Evolutionary conservation across 92 coral and sea anemone genomes (phyloP), one percentile per base, ranked within the genome.

Genomic region (Scolanthus callimorphus): DNA sequence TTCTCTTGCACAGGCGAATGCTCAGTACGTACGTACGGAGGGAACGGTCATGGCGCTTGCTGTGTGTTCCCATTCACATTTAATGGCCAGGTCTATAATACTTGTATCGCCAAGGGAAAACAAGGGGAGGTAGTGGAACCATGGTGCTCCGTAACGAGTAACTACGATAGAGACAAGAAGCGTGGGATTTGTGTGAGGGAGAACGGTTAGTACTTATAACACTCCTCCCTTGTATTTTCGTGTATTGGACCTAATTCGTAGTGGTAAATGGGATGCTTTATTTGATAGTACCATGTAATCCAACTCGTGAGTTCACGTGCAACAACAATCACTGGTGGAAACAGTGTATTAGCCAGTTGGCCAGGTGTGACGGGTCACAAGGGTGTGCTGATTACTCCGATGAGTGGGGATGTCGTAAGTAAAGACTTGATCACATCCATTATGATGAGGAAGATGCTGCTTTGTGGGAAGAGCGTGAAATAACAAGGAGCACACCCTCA

Each of bases 351-450:
- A 80, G 69, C 57, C 51, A 50, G 37, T 61, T 39, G 39, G 54
- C 29, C 37, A 79, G 67, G 37, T 87, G 96, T 25, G 78, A 87
- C 17, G 90, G 96, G 17, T 19, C 50, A 19, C 66, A 64, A 11
- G 75, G 82, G 26, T 87, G 96, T 30, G 96, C 96, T 21, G 96
- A 87, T 68, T 13, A 67, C 20, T 83, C 90, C 11, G 96, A 87
- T 57, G 96, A 87, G 55, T 63, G 43, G 29, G 73, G 62, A 13
- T 87, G 96, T 44, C 72, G 96, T 87, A 60, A 87, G 96, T 87
- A 20, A 22, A 10, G n/a, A n/a, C n/a, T n/a, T n/a, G n/a, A n/a
- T n/a, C n/a, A n/a, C n/a, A n/a, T n/a, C n/a, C n/a, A n/a, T n/a
- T n/a, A n/a, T n/a, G n/a, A n/a, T n/a, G n/a, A n/a, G n/a, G n/a